Evolutionary conservation across 2,888 invertebrate genomes (phyloP), one percentile per base, ranked within the genome.

Genomic region (Dicroscelio sp.): DNA sequence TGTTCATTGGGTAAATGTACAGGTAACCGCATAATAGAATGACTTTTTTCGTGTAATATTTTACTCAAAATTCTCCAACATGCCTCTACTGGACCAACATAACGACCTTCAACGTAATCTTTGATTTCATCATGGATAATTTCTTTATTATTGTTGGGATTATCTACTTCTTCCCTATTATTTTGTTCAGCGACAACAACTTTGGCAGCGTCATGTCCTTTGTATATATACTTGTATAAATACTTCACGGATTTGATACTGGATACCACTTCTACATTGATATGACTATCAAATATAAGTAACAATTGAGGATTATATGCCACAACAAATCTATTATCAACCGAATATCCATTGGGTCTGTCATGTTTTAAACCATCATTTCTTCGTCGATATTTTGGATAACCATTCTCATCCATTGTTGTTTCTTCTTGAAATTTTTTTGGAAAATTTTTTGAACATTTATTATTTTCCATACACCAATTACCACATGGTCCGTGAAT

Each of bases 51-150:
- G 3, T 52, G 52, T 52, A 52, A 52, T 1, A 23, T 25, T 55
- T 60, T 76, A 58, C 58, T 31, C 25, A 76, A 60, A 25, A 76
- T 60, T 20, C 60, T 14, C 76, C 76, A 76, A 52, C 35, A 58
- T 60, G 60, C 76, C 38, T 76, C 76, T 10, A 76, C 60, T 35
- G 76, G 60, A 12, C 76, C 58, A 31, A 76, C 76, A 27, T 60
- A 76, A 31, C 76, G 76, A 25, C 10, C 35, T 25, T 58, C 35
- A 76, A 76, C 17, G 27, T 20, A 76, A 76, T 76, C 25, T 58
- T 60, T 76, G 27, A 76, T 76, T 76, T 76, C 76, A 60, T 76
- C 76, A n/a, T 76, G 60, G n/a, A 52, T 52, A 20, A 52, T 52
- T 52, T 14, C 20, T 48, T 63, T 58, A 23, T 58, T 23, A 58